A percentile compares a stretch with the other conserved stretches of the same genome.
Evolutionary conservation across 2,888 invertebrate species (phyloP).

Genomic region (Tillus elongatus): DNA sequence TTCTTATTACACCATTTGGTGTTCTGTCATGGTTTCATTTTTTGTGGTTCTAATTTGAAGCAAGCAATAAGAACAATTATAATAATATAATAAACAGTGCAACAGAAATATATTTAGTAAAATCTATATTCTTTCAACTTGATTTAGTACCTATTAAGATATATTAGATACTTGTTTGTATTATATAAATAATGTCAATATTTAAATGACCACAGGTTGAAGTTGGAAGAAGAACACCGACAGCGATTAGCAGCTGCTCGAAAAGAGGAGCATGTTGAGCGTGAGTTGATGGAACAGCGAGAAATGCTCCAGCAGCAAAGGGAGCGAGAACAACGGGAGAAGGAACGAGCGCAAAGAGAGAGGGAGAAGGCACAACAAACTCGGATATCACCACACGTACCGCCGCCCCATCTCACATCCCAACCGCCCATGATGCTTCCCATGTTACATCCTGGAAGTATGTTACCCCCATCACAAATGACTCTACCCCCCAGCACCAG

Average conservation of each 20-base stretch:
- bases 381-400: constrained; percentile 40
- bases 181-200: no score
- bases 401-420: constrained; percentile 27
- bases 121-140: no score
- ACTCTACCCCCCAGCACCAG: constrained; percentile 32
- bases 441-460: constrained; percentile 34
- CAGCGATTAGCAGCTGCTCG: constrained; percentile 43
- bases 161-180: no score
- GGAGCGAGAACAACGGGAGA: constrained; percentile 44
- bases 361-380: constrained; percentile 43
- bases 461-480: constrained; percentile 35
- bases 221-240: constrained; percentile 61
- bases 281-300: constrained; percentile 45
- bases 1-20: no score
- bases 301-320: constrained; percentile 34
- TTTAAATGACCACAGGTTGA: constrained; percentile 52
- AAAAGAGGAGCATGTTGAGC: constrained; percentile 47
- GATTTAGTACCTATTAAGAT: no score
- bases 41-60: no score
- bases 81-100: no score
- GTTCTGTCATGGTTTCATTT: no score
- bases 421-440: constrained; percentile 33
- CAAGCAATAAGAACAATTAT: no score
- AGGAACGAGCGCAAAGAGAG: constrained; percentile 45
- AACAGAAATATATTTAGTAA: no score